Evolutionary conservation across 2,888 invertebrate genomes (phyloP).

Genomic region (Andrena fulva): DNA sequence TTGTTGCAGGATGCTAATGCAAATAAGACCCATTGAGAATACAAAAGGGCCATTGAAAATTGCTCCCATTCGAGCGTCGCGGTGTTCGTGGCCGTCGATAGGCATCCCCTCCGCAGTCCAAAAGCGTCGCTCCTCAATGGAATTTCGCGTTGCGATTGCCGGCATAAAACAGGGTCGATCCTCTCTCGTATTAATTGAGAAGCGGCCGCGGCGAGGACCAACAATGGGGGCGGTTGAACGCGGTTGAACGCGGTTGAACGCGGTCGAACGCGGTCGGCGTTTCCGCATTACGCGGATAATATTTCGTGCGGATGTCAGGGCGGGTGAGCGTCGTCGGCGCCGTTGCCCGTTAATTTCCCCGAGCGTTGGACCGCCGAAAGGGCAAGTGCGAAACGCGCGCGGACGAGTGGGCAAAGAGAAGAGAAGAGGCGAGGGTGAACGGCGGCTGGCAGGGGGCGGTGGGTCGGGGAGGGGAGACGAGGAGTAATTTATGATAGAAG

Average conservation of each 20-base stretch:
- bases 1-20: conserved; percentile 26
- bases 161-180: conserved; percentile 18
- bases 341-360: conserved; percentile 61
- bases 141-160: conserved; percentile 41
- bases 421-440: conserved; percentile 22
- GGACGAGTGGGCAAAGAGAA: conserved; percentile 30
- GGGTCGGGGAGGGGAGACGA: conserved; percentile 50
- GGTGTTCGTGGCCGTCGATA: conserved; percentile 2
- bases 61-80: conserved; percentile 17
- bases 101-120: conserved; percentile 12
- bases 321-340: conserved; percentile 32
- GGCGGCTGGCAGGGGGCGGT: conserved; percentile 10
- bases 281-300: conserved; percentile 47
- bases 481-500: conserved; percentile 77
- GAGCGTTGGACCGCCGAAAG: conserved; percentile 51
- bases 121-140: conserved; percentile 35
- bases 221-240: conserved; percentile 19
- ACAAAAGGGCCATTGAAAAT: conserved; percentile 37
- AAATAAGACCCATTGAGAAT: conserved; percentile 35
- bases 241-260: background rate
- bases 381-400: conserved; percentile 61
- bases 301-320: conserved; percentile 44
- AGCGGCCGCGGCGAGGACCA: conserved; percentile 12
- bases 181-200: conserved; percentile 57
- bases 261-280: conserved; percentile 2